These are phyloP conservation scores for Cepaea nemoralis DNA, from an alignment of 1,140 invertebrate species.

Conservation along the genomic window DNA sequence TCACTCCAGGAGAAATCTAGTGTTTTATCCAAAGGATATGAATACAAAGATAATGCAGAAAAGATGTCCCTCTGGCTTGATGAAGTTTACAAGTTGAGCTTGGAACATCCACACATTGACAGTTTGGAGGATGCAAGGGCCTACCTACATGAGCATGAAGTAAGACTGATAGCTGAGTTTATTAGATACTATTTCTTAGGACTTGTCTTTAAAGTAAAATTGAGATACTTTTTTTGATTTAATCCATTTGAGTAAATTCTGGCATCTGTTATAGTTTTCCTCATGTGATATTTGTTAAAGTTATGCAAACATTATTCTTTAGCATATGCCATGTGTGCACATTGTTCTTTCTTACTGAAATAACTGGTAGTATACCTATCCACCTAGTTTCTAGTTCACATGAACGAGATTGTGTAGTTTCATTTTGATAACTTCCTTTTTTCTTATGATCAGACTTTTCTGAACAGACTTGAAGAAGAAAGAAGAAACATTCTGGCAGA, in stretches of 20 bases:
- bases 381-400: no score
- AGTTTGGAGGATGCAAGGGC: conserved; percentile 82
- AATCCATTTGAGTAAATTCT: neutral
- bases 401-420: no score
- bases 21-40: conserved; percentile 91
- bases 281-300: no score
- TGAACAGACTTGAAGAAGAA: conserved; percentile 86
- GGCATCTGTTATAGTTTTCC: no score
- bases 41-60: conserved; percentile 87
- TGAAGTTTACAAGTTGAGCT: conserved; percentile 72
- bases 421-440: conserved; percentile 30
- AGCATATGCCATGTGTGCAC: no score
- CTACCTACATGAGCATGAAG: conserved; percentile 74
- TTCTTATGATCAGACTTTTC: conserved; percentile 68
- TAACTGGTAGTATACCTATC: no score
- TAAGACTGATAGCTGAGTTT: conserved; percentile 40
- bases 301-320: no score
- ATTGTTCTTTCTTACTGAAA: no score
- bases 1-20: conserved; percentile 92
- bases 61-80: conserved; percentile 77
- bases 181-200: no score
- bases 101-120: conserved; percentile 81
- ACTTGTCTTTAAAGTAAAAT: neutral
- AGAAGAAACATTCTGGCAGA: conserved; percentile 88
- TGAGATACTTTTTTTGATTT: no score